Conservation (phyloP, 2,113 vertebrate species). For the Trinectes maculatus region DNA sequence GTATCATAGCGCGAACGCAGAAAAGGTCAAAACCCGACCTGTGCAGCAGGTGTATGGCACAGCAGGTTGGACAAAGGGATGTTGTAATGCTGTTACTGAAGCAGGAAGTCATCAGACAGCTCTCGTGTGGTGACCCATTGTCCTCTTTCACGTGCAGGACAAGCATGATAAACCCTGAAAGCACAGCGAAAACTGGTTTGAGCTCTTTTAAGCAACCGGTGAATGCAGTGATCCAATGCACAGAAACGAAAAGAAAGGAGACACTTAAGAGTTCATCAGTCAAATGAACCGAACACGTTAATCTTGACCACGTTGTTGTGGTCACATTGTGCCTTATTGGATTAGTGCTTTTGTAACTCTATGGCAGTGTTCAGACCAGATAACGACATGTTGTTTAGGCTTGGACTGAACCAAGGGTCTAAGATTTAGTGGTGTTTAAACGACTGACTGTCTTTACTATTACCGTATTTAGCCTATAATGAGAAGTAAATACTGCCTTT, state of each 20-base stretch:
- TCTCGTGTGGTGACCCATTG: constrained; percentile 57
- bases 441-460: constrained; percentile 1
- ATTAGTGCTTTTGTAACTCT: constrained; percentile 52
- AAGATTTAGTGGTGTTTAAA: not conserved
- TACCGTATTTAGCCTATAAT: not conserved
- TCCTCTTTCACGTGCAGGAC: constrained; percentile 30
- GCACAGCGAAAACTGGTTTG: constrained; percentile 60
- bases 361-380: constrained; percentile 30
- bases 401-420: not conserved
- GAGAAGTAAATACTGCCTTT: not conserved
- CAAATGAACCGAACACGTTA: constrained; percentile 39
- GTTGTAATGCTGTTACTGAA: constrained; percentile 26
- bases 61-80: constrained; percentile 22
- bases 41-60: constrained; percentile 34
- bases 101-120: constrained; percentile 53
- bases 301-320: constrained; percentile 31
- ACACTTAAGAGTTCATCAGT: constrained; percentile 46
- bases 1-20: not conserved
- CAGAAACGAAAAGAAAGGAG: constrained; percentile 30
- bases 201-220: constrained; percentile 46
- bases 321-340: constrained; percentile 64
- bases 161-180: constrained; percentile 37
- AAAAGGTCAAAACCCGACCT: constrained; percentile 27
- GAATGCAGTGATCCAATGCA: constrained; percentile 39
- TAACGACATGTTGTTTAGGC: constrained; percentile 42